Evolutionary conservation across 1,140 invertebrate species (phyloP).

Genomic region (Drusus annulatus): DNA sequence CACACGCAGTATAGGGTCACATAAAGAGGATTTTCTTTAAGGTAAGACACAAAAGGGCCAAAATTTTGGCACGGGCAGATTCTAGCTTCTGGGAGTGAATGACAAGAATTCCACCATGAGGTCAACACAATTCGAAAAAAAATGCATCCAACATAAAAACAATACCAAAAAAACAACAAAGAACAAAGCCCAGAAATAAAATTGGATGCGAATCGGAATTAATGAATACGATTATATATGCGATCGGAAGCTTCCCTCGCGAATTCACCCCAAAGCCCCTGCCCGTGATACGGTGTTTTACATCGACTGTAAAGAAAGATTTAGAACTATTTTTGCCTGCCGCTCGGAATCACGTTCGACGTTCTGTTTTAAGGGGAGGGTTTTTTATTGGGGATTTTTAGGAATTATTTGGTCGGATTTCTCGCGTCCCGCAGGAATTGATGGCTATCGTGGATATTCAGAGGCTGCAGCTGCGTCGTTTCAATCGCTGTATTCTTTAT

Average conservation of each 20-base stretch:
- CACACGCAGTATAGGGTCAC: too few species aligned
- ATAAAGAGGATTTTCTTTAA: too few species aligned
- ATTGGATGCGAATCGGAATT: conserved; percentile 49
- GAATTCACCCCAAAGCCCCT: neutral
- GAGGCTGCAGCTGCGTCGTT: neutral
- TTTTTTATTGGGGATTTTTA: conserved; percentile 29
- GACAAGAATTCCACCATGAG: too few species aligned
- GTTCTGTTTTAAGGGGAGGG: neutral
- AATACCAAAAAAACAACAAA: conserved; percentile 36
- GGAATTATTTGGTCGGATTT: conserved; percentile 31
- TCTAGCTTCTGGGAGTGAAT: too few species aligned
- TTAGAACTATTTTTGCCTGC: conserved; percentile 11
- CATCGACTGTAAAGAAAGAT: neutral
- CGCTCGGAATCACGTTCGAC: neutral
- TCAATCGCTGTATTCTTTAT: conserved; percentile 5
- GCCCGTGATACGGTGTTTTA: neutral
- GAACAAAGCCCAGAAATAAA: conserved; percentile 33
- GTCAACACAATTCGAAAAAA: too few species aligned
- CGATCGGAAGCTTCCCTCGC: neutral
- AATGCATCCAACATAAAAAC: conserved; percentile 33
- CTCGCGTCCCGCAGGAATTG: conserved; percentile 13
- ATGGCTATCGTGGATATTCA: conserved; percentile 7
- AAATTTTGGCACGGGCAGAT: too few species aligned
- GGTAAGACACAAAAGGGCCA: too few species aligned
- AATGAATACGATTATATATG: conserved; percentile 35